Evolutionary conservation across 2,888 invertebrate genomes (phyloP), one percentile per base, ranked within the genome.

Genomic region (Panorpa germanica): DNA sequence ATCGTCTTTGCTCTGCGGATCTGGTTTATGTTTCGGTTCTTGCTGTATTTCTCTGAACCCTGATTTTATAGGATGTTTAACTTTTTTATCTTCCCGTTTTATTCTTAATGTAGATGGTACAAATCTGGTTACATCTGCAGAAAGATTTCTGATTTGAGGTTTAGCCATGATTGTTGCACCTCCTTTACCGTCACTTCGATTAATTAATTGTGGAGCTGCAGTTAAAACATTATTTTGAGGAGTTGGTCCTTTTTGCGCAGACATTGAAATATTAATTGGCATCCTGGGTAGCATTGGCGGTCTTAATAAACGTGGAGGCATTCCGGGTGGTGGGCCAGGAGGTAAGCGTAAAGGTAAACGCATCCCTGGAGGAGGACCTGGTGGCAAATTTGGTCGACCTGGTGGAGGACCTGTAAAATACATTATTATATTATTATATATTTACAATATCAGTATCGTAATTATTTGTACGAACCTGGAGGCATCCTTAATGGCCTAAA

Each of bases 121-220:
- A 55, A 96, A 95, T 34, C 90, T 62, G 0, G 95, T 98, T 2
- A 95, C 85, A 53, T 98, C 96, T 1, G 85, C 86, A 19, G 82
- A 83, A 19, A 90, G 58, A 55, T 86, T 88, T 40, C 88, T 68
- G 39, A 98, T 90, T 59, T 95, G 93, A 0, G 96, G 95, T 49
- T 95, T 95, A 0, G 95, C 96, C 42, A 86, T 81, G 40, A 93
- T 93, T 1, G 88, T 93, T 11, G 83, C 76, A 9, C 71, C 70
- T 49, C 67, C 71, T 25, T 63, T 61, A 2, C 65, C 64, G 35
- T 71, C 75, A 41, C 70, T 69, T 36, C 78, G 66, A 38, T 71
- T 69, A 43, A 82, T 76, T 17, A 83, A 63, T 45, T 81, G 82
- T 9, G 83, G 83, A 1, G 76, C 83, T 2, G 83, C 83, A 7